Conservation (phyloP, 2,888 invertebrate genomes). For the Timandra comae region DNA sequence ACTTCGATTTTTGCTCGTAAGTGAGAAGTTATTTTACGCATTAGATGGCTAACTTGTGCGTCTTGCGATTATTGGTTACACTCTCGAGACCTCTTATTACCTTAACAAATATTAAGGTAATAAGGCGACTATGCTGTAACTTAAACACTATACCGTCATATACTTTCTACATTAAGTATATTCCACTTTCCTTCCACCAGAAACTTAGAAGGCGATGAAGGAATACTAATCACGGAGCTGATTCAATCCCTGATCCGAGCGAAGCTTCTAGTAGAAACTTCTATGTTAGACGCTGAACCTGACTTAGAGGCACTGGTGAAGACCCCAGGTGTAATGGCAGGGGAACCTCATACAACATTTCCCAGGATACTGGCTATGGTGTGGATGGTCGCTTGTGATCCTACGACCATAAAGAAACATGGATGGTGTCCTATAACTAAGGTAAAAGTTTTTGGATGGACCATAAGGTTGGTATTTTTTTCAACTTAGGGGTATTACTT, state of each 20-base stretch:
- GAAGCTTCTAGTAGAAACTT: slow-evolving; percentile 51
- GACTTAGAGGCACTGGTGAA: slow-evolving; percentile 51
- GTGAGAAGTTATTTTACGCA: no score
- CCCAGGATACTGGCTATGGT: slow-evolving; percentile 51
- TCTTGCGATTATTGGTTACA: no score
- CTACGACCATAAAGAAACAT: slow-evolving; percentile 37
- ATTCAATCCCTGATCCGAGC: slow-evolving; percentile 41
- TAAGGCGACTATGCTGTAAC: no score
- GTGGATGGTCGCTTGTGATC: slow-evolving; percentile 55
- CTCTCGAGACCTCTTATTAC: no score
- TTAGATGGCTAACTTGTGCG: no score
- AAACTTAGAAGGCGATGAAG: slow-evolving; percentile 59
- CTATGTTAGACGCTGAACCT: slow-evolving; percentile 51
- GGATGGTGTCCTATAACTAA: slow-evolving; percentile 58
- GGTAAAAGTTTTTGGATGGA: slow-evolving; percentile 26
- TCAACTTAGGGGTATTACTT: no score
- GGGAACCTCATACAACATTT: slow-evolving; percentile 56
- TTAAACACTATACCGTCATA: no score
- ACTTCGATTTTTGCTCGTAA: no score
- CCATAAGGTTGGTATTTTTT: no score
- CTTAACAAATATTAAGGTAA: no score
- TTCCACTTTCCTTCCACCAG: slow-evolving; percentile 23
- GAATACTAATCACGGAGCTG: slow-evolving; percentile 39
- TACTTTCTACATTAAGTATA: no score
- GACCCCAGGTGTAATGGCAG: slow-evolving; percentile 53